These are phyloP conservation scores for Congeria kusceri DNA, from an alignment of 2,888 invertebrate species.

Conservation along the genomic window DNA sequence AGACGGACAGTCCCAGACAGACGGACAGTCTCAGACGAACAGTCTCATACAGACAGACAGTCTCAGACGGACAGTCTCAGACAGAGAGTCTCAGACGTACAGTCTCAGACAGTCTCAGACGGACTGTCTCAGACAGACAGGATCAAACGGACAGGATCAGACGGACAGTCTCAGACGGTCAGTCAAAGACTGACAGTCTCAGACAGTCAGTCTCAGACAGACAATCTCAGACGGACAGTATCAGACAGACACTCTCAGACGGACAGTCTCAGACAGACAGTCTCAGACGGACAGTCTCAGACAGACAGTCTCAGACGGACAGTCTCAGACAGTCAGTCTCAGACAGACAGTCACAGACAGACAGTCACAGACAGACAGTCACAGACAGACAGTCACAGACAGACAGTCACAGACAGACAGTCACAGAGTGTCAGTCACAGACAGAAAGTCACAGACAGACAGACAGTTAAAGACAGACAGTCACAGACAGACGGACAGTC, in stretches of 20 bases:
- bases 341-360: slow-evolving; percentile 49
- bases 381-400: slow-evolving; percentile 24
- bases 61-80: too few species aligned
- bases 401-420: slow-evolving; percentile 19
- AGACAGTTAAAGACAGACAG: too few species aligned
- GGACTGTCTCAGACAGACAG: slow-evolving; percentile 10
- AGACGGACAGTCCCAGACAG: too few species aligned
- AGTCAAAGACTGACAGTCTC: too few species aligned
- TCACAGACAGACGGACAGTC: too few species aligned
- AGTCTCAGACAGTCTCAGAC: slow-evolving; percentile 14
- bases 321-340: slow-evolving; percentile 17
- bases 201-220: too few species aligned
- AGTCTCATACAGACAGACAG: too few species aligned
- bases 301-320: slow-evolving; percentile 33
- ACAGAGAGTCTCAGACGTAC: slow-evolving; percentile 15
- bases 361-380: slow-evolving; percentile 29
- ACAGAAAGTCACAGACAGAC: too few species aligned
- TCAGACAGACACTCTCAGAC: slow-evolving; percentile 43
- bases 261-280: slow-evolving; percentile 40
- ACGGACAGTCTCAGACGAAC: too few species aligned
- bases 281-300: slow-evolving; percentile 39
- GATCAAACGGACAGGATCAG: too few species aligned
- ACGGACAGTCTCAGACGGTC: too few species aligned
- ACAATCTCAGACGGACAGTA: too few species aligned
- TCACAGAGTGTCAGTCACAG: slow-evolving; percentile 27